Conservation (phyloP, 2,888 invertebrate species). For the Pycnomerus fuliginosus region DNA sequence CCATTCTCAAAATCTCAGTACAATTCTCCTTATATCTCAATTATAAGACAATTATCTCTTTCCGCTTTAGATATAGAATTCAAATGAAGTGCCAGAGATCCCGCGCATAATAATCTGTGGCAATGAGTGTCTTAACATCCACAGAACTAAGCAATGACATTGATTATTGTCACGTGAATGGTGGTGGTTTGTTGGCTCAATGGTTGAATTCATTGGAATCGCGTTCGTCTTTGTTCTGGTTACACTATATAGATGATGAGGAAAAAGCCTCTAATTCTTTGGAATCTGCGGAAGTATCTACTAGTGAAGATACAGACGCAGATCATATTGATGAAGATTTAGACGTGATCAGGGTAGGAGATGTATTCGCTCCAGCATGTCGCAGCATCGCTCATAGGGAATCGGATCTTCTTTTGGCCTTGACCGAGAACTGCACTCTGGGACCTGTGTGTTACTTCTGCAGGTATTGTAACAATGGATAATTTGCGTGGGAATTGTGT, state of each 20-base stretch:
- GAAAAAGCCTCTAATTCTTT: constrained; percentile 39
- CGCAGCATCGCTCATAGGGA: constrained; percentile 53
- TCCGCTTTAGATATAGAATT: too few species aligned
- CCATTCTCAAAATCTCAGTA: too few species aligned
- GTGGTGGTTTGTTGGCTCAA: constrained; percentile 34
- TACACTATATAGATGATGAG: constrained; percentile 43
- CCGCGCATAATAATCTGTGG: too few species aligned
- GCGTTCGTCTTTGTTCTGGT: constrained; percentile 47
- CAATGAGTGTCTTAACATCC: too few species aligned
- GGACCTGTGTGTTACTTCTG: constrained; percentile 54
- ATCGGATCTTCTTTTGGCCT: constrained; percentile 49
- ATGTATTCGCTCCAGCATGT: constrained; percentile 39
- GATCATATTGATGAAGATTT: constrained; percentile 26
- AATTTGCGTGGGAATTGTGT: constrained; percentile 6
- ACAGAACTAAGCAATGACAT: too few species aligned
- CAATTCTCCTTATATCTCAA: too few species aligned
- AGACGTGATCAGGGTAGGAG: constrained; percentile 10
- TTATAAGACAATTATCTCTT: too few species aligned
- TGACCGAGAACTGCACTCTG: constrained; percentile 50
- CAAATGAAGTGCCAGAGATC: too few species aligned
- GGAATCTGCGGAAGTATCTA: constrained; percentile 38
- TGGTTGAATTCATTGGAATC: constrained; percentile 49
- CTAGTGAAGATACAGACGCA: constrained; percentile 36
- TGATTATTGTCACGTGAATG: too few species aligned
- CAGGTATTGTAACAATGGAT: constrained; percentile 43